phyloP scores from a whole-genome alignment of 2,797 vertebrate species.

The Acanthis flammea region DNA sequence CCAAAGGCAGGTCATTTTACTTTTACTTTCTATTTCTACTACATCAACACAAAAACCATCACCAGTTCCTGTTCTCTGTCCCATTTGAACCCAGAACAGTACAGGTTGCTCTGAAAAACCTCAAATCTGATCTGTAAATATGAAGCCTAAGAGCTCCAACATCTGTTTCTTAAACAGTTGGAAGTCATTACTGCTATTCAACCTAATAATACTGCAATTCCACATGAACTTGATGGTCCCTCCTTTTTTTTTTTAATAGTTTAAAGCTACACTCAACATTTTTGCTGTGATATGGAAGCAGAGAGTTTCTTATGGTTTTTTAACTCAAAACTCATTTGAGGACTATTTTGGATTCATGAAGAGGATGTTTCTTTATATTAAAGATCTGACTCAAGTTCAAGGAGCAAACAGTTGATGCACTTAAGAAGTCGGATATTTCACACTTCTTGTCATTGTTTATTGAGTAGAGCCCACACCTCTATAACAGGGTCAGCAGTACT shows the following conservation, averaged over 20 bases:
- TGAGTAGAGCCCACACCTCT: rapidly evolving
- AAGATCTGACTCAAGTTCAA: not conserved
- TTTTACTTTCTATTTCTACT: slow-evolving; percentile 45
- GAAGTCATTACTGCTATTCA: not conserved
- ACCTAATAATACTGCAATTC: not conserved
- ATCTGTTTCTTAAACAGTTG: not conserved
- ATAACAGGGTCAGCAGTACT: not conserved
- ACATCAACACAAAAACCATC: not conserved
- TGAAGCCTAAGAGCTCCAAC: not conserved
- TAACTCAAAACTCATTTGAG: not conserved
- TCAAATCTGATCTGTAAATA: not conserved
- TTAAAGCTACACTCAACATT: not conserved
- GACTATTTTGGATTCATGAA: not conserved
- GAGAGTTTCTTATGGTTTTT: not conserved
- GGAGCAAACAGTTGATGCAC: not conserved
- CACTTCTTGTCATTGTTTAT: not conserved
- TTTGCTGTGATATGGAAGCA: not conserved
- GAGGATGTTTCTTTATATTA: not conserved
- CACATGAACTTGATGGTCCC: not conserved
- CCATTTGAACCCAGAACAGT: not conserved
- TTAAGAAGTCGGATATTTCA: not conserved
- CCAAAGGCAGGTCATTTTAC: not conserved
- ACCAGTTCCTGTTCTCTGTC: not conserved
- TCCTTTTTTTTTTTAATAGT: not conserved
- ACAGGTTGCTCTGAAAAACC: not conserved